phyloP scores from a whole-genome alignment of 2,888 invertebrate species.

The Eumerus sabulonum region DNA sequence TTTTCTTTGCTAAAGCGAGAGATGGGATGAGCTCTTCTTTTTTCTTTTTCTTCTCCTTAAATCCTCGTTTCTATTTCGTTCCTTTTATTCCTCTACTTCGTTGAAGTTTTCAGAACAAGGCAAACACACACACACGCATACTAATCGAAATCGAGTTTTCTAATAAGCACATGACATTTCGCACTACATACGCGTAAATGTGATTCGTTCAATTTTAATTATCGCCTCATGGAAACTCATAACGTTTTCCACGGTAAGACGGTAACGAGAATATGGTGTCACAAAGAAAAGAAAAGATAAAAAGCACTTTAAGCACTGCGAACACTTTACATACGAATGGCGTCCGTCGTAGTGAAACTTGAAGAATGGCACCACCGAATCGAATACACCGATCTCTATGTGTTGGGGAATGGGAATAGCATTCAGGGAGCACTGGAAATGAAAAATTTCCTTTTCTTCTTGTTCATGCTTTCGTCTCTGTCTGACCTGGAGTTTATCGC shows the following conservation, averaged over 20 bases:
- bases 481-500: too few species aligned
- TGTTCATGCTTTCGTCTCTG: too few species aligned
- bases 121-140: too few species aligned
- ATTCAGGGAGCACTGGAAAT: conserved; percentile 14
- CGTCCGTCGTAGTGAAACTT: conserved; percentile 61
- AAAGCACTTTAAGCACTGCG: conserved; percentile 52
- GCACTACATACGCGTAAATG: conserved; percentile 34
- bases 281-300: conserved; percentile 27
- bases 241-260: conserved; percentile 44
- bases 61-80: too few species aligned
- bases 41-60: conserved; percentile 19
- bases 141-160: conserved; percentile 38
- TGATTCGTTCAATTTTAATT: conserved; percentile 38
- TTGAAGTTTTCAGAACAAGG: conserved; percentile 46
- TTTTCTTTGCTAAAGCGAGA: conserved; percentile 39
- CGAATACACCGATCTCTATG: too few species aligned
- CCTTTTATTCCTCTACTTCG: not conserved
- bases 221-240: conserved; percentile 28
- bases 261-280: too few species aligned
- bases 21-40: conserved; percentile 41
- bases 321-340: conserved; percentile 65
- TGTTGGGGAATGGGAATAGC: too few species aligned
- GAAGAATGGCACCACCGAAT: conserved; percentile 48
- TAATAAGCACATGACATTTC: conserved; percentile 51
- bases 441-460: not conserved